Base-by-base conservation (phyloP, 2,113 vertebrate genomes). In the Labeo rohita region DNA sequence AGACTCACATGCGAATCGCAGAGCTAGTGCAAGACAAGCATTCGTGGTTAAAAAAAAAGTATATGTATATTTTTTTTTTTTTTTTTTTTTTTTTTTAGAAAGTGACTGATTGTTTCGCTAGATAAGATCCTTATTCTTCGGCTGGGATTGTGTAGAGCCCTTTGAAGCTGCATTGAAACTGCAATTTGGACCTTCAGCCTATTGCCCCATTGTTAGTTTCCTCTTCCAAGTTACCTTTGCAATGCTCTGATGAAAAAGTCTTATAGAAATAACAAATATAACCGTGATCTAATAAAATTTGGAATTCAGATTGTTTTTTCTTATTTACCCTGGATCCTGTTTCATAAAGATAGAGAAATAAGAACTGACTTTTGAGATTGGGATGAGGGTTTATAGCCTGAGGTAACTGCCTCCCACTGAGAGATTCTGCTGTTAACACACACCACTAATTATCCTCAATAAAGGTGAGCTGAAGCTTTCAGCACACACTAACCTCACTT, bases 361-460 rank as follows among this genome's bases (percentile, higher is more conserved):
- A 45, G 43, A 72, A 45, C 8, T 45, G 68, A 45, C 39, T 78
- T 70, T 50, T 79, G 23, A 68, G 15, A 34, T 15, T 70, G 52
- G 52, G 45, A 79, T 36, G 50, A 39, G 21, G n/a, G 50, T 77
- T 87, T 84, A 11, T 47, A 45, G 81, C 66, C 18, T 73, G 65
- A 80, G 66, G 66, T 80, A 84, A 47, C 68, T 65, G 34, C 76
- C 76, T 80, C 86, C 54, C 61, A 13, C 54, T 9, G 45, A 23
- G 86, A 84, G 56, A 18, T 36, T 74, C 54, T 54, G 76, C 21
- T 52, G 43, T 49, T 82, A 68, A 15, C 83, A 6, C 87, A 76
- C 49, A 56, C 39, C 36, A 59, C 78, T 88, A 81, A 88, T 85
- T 77, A 74, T 77, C 59, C 49, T 59, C 68, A 70, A 85, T 85